Evolutionary conservation across 2,797 vertebrate genomes (phyloP).

Genomic region (Oreochromis mossambicus): DNA sequence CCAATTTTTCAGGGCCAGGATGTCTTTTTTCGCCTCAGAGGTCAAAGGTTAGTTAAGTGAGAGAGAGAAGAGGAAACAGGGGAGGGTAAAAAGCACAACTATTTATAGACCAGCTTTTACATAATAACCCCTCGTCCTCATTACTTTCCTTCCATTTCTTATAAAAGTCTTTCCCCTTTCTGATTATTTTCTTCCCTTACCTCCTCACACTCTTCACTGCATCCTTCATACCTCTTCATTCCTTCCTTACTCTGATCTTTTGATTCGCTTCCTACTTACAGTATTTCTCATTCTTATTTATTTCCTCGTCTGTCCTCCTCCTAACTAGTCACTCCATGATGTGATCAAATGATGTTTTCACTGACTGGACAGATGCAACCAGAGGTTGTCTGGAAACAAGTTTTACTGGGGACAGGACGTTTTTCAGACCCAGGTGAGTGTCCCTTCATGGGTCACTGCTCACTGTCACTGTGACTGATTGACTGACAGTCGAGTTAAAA

Average conservation of each 20-base stretch:
- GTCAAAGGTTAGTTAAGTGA: background rate
- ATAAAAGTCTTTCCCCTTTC: rapidly evolving
- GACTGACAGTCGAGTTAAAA: background rate
- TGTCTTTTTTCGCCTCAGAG: background rate
- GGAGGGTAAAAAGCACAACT: background rate
- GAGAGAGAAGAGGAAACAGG: background rate
- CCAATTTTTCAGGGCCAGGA: background rate
- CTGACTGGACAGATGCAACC: background rate
- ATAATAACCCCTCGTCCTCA: background rate
- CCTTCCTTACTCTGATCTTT: background rate
- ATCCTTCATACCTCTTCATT: background rate
- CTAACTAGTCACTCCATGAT: rapidly evolving
- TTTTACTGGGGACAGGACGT: background rate
- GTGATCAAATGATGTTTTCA: background rate
- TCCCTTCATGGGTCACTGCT: background rate
- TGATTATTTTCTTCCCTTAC: background rate
- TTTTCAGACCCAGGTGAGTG: background rate
- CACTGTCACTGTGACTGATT: background rate
- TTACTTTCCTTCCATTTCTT: background rate
- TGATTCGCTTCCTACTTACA: background rate
- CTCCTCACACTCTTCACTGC: background rate
- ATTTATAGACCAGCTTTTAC: background rate
- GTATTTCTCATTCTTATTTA: background rate
- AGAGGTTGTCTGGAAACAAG: background rate
- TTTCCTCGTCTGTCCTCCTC: background rate